Evolutionary conservation across 2,113 vertebrate species (phyloP), one percentile per base, ranked within the genome.

Genomic region (Rhabdomys dilectus): DNA sequence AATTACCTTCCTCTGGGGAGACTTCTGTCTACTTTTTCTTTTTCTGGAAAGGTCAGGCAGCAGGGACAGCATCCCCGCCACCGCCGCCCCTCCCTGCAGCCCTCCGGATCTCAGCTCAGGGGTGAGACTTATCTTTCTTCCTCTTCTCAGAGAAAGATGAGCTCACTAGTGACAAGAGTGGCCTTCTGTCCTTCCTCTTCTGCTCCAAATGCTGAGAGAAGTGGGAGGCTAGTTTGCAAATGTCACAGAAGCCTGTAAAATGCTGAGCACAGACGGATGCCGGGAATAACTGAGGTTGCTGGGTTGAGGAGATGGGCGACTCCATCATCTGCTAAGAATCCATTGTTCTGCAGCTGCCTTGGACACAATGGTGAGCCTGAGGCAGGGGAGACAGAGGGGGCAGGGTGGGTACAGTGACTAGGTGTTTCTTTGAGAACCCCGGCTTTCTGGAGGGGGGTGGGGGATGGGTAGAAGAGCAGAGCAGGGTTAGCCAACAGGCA

Each of bases 241-340:
- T 98, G 98, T 97, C 97, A 98, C 92, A 86, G 87, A 96, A 95
- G 95, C 96, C 93, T 97, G 60, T 88, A 70, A 95, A 98, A 85
- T 31, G 98, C 98, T 96, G 97, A 97, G 97, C 96, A 77, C 80
- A 0, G 92, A 98, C 66, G 0, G 92, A 98, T 98, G 93, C 96
- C 95, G 78, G 62, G 51, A 97, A 98, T 98, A 98, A 84, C 95
- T 97, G 70, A 48, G 88, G 77, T 92, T 96, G 78, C 84, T 91
- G 80, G 81, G 93, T 70, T 31, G 0, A 22, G 81, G 68, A 93
- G 88, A 97, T 80, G 53, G 82, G 91, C 89, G 51, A 75, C 84
- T 24, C 58, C 94, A 92, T 82, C 97, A 95, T 96, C 91, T 81
- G 97, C 91, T 77, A 96, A 97, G 91, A 97, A 92, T 97, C 95